These are phyloP conservation scores for Hedychridium roseum DNA, from an alignment of 2,888 invertebrate species.

Conservation along the genomic window DNA sequence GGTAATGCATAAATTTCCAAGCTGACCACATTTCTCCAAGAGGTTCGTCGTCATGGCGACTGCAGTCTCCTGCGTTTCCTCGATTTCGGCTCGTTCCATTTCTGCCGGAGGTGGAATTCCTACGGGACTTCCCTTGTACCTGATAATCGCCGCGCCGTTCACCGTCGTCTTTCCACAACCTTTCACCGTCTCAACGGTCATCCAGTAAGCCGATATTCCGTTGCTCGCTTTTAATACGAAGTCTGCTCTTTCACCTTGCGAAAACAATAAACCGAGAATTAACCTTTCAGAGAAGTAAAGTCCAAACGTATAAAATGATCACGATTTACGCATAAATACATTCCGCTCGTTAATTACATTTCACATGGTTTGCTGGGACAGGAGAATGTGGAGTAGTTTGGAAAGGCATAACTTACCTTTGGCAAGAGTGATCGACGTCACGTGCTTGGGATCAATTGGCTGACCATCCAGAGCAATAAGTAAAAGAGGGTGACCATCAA, in stretches of 20 bases:
- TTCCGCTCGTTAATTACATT: no score
- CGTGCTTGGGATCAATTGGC: conserved; percentile 69
- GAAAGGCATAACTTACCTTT: conserved; percentile 71
- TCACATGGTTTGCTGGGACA: no score
- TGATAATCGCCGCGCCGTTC: conserved; percentile 68
- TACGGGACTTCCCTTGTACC: conserved; percentile 55
- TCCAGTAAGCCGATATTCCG: conserved; percentile 69
- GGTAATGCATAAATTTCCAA: conserved; percentile 68
- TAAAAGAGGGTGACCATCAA: conserved; percentile 72
- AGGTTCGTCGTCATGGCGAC: conserved; percentile 49
- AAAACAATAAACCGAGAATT: conserved; percentile 1
- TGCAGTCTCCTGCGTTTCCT: conserved; percentile 19
- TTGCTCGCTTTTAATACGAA: conserved; percentile 74
- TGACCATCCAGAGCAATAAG: conserved; percentile 78
- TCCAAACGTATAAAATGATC: no score
- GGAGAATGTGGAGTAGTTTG: no score
- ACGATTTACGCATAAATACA: no score
- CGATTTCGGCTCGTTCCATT: conserved; percentile 19
- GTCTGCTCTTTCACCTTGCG: conserved; percentile 77
- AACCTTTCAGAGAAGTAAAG: no score
- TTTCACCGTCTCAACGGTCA: conserved; percentile 67
- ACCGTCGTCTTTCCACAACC: conserved; percentile 65
- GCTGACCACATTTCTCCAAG: conserved; percentile 63
- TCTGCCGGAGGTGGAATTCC: conserved; percentile 16
- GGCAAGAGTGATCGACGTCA: conserved; percentile 68